Evolutionary conservation across 1,140 invertebrate species (phyloP).

Genomic region (Drosophila pectinifera): DNA sequence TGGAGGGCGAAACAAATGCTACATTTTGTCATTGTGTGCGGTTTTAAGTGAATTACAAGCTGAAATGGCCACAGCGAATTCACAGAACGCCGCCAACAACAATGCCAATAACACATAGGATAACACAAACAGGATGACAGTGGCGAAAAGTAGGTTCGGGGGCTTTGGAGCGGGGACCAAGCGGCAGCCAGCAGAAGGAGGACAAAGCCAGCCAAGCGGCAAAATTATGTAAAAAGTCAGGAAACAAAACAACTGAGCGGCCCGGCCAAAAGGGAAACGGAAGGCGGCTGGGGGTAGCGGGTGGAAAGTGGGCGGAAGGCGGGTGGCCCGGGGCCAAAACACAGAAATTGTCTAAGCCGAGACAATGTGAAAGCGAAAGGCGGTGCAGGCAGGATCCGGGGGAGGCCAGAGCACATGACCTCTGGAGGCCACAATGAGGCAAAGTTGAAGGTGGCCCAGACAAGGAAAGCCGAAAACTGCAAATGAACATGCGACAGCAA

Average conservation of each 20-base stretch:
- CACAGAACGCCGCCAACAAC: slow-evolving; percentile 56
- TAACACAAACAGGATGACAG: slow-evolving; percentile 55
- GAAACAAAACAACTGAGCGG: slow-evolving; percentile 50
- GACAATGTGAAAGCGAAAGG: slow-evolving; percentile 72
- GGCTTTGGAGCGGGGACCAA: not conserved
- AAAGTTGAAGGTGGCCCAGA: slow-evolving; percentile 56
- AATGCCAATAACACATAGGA: slow-evolving; percentile 61
- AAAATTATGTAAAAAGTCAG: slow-evolving; percentile 83
- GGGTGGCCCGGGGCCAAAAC: slow-evolving; percentile 24
- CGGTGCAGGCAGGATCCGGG: not conserved
- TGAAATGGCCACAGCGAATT: slow-evolving; percentile 63
- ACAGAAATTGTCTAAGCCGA: slow-evolving; percentile 68
- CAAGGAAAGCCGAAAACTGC: slow-evolving; percentile 54
- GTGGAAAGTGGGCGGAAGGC: slow-evolving; percentile 1
- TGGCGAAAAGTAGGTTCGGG: slow-evolving; percentile 16
- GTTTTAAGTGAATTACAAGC: slow-evolving; percentile 80
- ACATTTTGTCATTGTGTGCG: slow-evolving; percentile 72
- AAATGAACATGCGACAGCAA: slow-evolving; percentile 73
- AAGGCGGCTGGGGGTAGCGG: not conserved
- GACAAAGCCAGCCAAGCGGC: slow-evolving; percentile 73
- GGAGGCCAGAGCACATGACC: slow-evolving; percentile 42
- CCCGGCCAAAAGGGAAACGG: slow-evolving; percentile 33
- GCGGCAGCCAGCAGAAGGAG: slow-evolving; percentile 44
- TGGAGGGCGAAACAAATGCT: slow-evolving; percentile 27
- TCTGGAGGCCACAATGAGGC: slow-evolving; percentile 54